A percentile compares a stretch with the other conserved stretches of the same genome.
Evolutionary conservation across 1,140 invertebrate species (phyloP).

Genomic region (Pogonomyrmex barbatus): DNA sequence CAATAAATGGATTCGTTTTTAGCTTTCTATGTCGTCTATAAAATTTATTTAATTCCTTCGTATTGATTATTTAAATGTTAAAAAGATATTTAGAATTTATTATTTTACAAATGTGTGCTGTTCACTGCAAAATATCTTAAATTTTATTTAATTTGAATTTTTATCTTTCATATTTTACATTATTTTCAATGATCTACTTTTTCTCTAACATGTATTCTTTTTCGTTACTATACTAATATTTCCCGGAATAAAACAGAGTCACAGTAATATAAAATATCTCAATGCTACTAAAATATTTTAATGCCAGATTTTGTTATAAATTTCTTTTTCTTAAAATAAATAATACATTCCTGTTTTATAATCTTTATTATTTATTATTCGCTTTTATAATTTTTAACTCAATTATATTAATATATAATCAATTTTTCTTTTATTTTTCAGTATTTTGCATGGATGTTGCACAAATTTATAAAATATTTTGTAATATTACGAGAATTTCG

Average conservation of each 20-base stretch:
- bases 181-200: neutral
- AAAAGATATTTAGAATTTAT: slow-evolving; percentile 1
- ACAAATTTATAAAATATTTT: neutral
- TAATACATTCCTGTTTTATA: neutral
- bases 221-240: neutral
- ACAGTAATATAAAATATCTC: neutral
- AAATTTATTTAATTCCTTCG: neutral
- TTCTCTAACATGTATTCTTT: neutral
- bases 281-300: neutral
- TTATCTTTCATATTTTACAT: neutral
- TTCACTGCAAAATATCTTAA: neutral
- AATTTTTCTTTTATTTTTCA: too few relatives aligned
- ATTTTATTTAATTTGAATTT: slow-evolving; percentile 12
- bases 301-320: neutral
- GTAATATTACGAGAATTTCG: neutral
- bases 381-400: neutral
- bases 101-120: neutral
- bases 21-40: neutral
- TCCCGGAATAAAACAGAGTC: neutral
- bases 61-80: neutral
- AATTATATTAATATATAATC: neutral
- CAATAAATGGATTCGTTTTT: neutral
- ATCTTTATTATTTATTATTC: neutral
- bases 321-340: neutral
- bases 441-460: neutral